phyloP scores from a whole-genome alignment of 2,888 invertebrate species.

The Drosophila birchii region DNA sequence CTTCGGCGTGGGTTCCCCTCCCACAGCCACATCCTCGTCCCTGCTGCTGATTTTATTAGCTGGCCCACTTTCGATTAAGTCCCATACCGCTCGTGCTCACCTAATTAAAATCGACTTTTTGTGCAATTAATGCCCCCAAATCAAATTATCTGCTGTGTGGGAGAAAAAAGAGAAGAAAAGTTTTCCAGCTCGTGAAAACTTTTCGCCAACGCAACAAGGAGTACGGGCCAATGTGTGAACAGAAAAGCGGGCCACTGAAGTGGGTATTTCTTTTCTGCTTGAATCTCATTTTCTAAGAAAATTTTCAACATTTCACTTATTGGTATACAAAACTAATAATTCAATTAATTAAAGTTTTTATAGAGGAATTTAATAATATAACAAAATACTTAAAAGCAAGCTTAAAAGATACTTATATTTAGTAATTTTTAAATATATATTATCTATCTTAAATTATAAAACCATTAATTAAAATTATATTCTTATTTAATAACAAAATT shows the following conservation, averaged over 20 bases:
- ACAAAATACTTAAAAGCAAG: neutral
- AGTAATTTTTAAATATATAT: neutral
- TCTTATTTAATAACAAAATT: too few relatives aligned
- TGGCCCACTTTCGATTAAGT: constrained; percentile 58
- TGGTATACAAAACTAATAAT: neutral
- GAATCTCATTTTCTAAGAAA: neutral
- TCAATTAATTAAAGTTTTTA: neutral
- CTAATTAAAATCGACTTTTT: constrained; percentile 80
- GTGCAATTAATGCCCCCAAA: constrained; percentile 74
- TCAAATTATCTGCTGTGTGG: constrained; percentile 67
- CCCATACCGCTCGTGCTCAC: constrained; percentile 53
- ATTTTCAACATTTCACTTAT: neutral
- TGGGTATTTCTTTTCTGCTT: neutral
- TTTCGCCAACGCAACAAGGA: constrained; percentile 33
- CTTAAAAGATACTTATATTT: neutral
- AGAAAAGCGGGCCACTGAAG: neutral
- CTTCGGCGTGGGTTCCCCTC: neutral
- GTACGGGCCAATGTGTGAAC: constrained; percentile 1
- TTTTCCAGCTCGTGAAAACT: constrained; percentile 25
- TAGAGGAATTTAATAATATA: neutral
- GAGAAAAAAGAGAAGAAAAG: constrained; percentile 11
- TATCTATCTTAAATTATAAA: neutral
- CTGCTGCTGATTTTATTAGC: constrained; percentile 74
- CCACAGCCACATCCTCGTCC: neutral
- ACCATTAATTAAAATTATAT: too few relatives aligned